Conservation (phyloP, 2,888 invertebrate species). For the Eulithis prunata region DNA sequence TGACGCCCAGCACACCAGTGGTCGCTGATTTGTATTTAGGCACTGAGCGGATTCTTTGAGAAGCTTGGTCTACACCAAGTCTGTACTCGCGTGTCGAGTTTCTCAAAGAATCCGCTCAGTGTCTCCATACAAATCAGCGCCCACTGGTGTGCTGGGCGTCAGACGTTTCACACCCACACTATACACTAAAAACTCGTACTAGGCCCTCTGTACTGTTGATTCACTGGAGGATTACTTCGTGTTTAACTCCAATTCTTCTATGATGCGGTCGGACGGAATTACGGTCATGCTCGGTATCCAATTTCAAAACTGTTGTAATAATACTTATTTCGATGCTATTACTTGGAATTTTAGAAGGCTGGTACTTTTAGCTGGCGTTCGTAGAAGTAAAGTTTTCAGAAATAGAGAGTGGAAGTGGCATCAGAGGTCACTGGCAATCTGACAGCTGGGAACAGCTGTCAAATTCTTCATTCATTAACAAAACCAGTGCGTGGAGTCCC, state of each 20-base stretch:
- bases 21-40: too few species aligned
- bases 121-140: too few species aligned
- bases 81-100: too few species aligned
- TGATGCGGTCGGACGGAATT: slow-evolving; percentile 13
- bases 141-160: too few species aligned
- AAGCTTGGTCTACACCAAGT: too few species aligned
- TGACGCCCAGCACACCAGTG: too few species aligned
- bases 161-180: too few species aligned
- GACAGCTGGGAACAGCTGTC: neutral
- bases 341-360: slow-evolving; percentile 1
- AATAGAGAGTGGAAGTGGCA: neutral
- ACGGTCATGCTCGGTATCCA: slow-evolving; percentile 8
- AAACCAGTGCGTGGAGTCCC: too few species aligned
- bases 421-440: neutral
- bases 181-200: too few species aligned
- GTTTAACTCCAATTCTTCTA: slow-evolving; percentile 16
- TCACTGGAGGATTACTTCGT: slow-evolving; percentile 20
- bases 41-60: too few species aligned
- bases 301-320: slow-evolving; percentile 4
- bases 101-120: too few species aligned
- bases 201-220: slow-evolving; percentile 21
- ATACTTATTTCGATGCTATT: neutral
- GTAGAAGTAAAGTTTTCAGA: neutral
- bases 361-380: neutral
- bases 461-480: too few species aligned